Base-by-base conservation (phyloP, 2,888 invertebrate genomes). In the Agrotis exclamationis region DNA sequence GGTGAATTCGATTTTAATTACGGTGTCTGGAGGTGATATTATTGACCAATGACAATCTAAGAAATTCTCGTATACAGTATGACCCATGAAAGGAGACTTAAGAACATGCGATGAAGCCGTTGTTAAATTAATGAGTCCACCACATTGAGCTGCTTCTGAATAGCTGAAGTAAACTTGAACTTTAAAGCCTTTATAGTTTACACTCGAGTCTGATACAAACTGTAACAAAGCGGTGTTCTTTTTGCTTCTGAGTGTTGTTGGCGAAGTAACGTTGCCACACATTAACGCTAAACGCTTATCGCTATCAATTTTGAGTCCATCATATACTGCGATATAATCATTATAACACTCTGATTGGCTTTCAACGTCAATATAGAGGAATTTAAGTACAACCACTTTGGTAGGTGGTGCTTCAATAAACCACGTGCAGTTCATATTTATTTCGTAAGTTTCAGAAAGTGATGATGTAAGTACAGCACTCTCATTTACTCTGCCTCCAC, bases 1-100 rank as follows among this genome's bases (percentile, higher is more conserved):
- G 44, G 91, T 92, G 63, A 97, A 96, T 67, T 96, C 95, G 1
- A 98, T 90, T 86, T 96, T 96, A 2, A 99, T 94, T 9, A 97
- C 94, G 79, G 97, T 96, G 66, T 97, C 97, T 1, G 87, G 87
- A 0, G 97, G 96, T 0, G 97, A 97, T 62, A 90, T 93, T 53
- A 99, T 94, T 7, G 93, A 91, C 98, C 98, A 99, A 63, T 97
- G 95, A 87, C 99, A 99, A 83, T 98, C 98, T 83, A 98, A 94
- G 80, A 96, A 94, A 50, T 96, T 91, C 79, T 97, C 97, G 87
- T 98, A 98, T 0, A 96, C 93, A 28, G 91, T 91, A 28, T 86
- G 85, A 53, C 82, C 87, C 54, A 94, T 87, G 2, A 93, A 82
- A 20, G 95, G 95, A 28, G 94, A 92, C 83, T 92, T 95, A 9